A percentile compares a stretch with the other conserved stretches of the same genome.
phyloP scores from a whole-genome alignment of 2,888 invertebrate genomes.

The Zaprionus obscuricornis region DNA sequence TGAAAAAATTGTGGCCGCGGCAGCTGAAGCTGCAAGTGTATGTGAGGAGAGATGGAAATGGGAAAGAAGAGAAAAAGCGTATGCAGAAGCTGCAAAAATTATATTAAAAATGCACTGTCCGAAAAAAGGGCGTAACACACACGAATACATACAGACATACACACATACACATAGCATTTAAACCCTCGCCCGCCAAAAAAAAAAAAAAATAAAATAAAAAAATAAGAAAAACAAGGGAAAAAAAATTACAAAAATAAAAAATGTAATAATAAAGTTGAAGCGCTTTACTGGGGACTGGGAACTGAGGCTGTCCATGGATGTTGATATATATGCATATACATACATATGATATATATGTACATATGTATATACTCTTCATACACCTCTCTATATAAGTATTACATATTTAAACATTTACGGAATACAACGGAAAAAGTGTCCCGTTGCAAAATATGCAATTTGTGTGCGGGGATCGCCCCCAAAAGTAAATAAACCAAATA shows the following conservation, averaged over 20 bases:
- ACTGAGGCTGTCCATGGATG: slow-evolving; percentile 15
- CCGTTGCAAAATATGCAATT: slow-evolving; percentile 68
- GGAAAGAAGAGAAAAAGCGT: slow-evolving; percentile 1
- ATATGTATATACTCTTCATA: slow-evolving; percentile 2
- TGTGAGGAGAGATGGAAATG: slow-evolving; percentile 4
- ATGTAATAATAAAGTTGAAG: slow-evolving; percentile 78
- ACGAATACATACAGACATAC: slow-evolving; percentile 33
- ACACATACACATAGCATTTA: slow-evolving; percentile 37
- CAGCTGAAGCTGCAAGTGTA: slow-evolving; percentile 32
- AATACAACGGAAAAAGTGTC: slow-evolving; percentile 57
- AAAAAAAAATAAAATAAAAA: slow-evolving; percentile 1
- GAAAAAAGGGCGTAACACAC: slow-evolving; percentile 80
- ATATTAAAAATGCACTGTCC: slow-evolving; percentile 82
- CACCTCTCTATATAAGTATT: slow-evolving; percentile 50
- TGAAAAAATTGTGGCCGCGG: slow-evolving; percentile 61
- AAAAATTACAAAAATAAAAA: slow-evolving; percentile 46
- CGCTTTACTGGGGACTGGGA: slow-evolving; percentile 46
- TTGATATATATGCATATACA: slow-evolving; percentile 46
- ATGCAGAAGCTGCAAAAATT: slow-evolving; percentile 63
- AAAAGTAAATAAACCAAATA: slow-evolving; percentile 65
- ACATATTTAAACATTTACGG: slow-evolving; percentile 66
- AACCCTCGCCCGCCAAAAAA: slow-evolving; percentile 36
- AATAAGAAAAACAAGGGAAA: slow-evolving; percentile 14
- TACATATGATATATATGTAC: not conserved
- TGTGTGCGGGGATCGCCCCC: slow-evolving; percentile 10